phyloP scores from a whole-genome alignment of 2,797 vertebrate genomes.

The Microhierax caerulescens region DNA sequence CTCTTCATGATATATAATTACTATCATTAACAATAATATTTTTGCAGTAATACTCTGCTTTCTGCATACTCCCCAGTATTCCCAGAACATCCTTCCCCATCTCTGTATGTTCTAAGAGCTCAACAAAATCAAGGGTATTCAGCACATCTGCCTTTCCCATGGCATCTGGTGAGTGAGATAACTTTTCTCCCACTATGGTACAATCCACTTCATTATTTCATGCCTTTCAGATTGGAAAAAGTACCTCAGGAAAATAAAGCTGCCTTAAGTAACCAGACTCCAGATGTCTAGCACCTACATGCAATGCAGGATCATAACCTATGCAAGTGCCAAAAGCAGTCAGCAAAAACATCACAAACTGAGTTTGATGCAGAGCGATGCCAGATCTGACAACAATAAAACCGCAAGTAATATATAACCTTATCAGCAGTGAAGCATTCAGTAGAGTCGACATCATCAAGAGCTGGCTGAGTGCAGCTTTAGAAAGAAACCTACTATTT shows the following conservation, averaged over 20 bases:
- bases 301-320: neutral
- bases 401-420: neutral
- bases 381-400: constrained; percentile 47
- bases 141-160: neutral
- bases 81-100: neutral
- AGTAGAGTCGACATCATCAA: neutral
- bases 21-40: neutral
- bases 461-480: neutral
- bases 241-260: neutral
- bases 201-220: neutral
- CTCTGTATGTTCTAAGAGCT: neutral
- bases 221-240: neutral
- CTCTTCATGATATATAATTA: neutral
- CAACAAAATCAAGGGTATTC: neutral
- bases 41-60: neutral
- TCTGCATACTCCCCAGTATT: neutral
- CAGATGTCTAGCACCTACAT: neutral
- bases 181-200: neutral
- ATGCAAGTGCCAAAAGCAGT: neutral
- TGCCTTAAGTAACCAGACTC: constrained; percentile 1
- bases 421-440: constrained; percentile 11
- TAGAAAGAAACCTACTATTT: neutral
- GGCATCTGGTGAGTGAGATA: neutral
- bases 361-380: neutral
- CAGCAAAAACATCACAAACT: constrained; percentile 28